These are phyloP conservation scores for Micromesistius poutassou DNA, from an alignment of 2,797 vertebrate species.

Conservation along the genomic window DNA sequence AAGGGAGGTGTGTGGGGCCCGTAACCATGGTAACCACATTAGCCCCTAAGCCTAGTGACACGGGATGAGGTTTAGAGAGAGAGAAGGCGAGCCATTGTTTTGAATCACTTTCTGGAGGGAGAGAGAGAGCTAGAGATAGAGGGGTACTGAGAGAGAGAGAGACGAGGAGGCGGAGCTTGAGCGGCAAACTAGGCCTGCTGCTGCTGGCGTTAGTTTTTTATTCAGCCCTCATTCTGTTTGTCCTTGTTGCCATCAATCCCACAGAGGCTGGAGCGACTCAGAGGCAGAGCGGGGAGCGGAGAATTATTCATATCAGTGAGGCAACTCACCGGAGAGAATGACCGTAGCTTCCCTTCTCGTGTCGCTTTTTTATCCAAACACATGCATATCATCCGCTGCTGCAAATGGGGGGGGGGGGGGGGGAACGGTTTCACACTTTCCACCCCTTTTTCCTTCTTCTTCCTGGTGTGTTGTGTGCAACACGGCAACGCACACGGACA, in stretches of 20 bases:
- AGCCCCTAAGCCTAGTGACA: conserved; percentile 60
- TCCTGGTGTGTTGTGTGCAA: neutral
- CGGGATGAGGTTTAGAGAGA: conserved; percentile 61
- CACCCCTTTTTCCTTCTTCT: conserved; percentile 17
- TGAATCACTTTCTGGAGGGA: conserved; percentile 39
- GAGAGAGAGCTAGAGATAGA: conserved; percentile 25
- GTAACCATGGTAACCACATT: conserved; percentile 73
- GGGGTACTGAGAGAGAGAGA: conserved; percentile 57
- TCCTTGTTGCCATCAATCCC: conserved; percentile 53
- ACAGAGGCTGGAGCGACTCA: conserved; percentile 44
- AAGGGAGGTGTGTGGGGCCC: conserved; percentile 39
- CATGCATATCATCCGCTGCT: conserved; percentile 30
- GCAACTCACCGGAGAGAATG: conserved; percentile 41
- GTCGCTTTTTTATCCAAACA: conserved; percentile 54
- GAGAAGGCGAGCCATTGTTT: conserved; percentile 64
- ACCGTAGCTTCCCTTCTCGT: conserved; percentile 49
- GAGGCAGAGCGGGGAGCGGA: conserved; percentile 34
- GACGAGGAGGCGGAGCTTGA: conserved; percentile 60
- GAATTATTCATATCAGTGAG: conserved; percentile 57
- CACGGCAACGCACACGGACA: conserved; percentile 4
- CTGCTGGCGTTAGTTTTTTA: conserved; percentile 26
- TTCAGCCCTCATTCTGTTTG: conserved; percentile 53
- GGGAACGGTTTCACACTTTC: conserved; percentile 44
- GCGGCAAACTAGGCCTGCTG: conserved; percentile 54
- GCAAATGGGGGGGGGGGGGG: conserved; percentile 23